These are phyloP conservation scores for Polymixis lichenea DNA, from an alignment of 2,888 invertebrate species.

Conservation along the genomic window DNA sequence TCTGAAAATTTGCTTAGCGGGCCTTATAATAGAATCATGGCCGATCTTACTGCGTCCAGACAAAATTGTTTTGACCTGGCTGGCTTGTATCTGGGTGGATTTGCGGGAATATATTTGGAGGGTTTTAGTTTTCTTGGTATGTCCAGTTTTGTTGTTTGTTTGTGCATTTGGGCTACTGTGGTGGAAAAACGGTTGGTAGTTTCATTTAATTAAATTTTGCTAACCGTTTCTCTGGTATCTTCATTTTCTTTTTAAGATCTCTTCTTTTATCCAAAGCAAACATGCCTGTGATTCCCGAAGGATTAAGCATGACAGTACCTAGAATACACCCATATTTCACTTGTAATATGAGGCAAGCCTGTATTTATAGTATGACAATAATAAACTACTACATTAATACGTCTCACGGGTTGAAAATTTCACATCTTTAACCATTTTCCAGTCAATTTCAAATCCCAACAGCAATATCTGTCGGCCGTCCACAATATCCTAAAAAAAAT, in stretches of 20 bases:
- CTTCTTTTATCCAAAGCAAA: no score
- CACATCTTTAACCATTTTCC: neutral
- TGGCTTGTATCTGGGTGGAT: conserved; percentile 21
- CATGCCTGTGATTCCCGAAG: no score
- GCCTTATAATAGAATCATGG: conserved; percentile 58
- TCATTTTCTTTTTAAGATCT: neutral
- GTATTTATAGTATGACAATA: no score
- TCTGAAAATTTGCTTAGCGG: conserved; percentile 61
- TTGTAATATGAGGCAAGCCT: neutral
- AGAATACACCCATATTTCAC: neutral
- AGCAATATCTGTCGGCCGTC: neutral
- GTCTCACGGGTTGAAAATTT: neutral
- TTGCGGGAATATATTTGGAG: conserved; percentile 21
- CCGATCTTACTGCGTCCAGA: conserved; percentile 48
- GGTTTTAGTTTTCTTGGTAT: conserved; percentile 5
- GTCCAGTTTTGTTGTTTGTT: neutral
- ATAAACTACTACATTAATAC: neutral
- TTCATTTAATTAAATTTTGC: neutral
- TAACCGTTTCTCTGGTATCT: neutral
- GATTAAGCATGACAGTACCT: no score
- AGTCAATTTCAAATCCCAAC: neutral
- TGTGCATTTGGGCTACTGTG: neutral
- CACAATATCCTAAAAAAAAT: conserved; percentile 26
- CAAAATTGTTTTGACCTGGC: conserved; percentile 55
- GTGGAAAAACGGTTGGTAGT: neutral